phyloP scores from a whole-genome alignment of 2,113 vertebrate genomes.

The Etheostoma spectabile region DNA sequence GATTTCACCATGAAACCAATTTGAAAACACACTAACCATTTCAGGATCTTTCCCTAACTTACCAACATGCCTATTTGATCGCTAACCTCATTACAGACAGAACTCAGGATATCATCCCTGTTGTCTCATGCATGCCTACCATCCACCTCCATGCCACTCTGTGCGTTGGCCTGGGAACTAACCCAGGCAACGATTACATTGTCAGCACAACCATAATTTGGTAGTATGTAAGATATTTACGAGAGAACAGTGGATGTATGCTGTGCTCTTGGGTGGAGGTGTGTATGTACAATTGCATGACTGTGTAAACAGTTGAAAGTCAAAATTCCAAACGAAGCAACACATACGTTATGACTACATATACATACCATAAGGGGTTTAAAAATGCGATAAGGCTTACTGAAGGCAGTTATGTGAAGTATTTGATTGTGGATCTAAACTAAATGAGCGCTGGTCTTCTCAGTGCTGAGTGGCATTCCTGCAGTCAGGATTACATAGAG shows the following conservation, averaged over 20 bases:
- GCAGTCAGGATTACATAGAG: neutral
- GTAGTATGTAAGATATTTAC: neutral
- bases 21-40: neutral
- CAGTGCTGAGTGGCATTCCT: neutral
- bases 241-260: neutral
- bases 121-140: neutral
- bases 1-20: neutral
- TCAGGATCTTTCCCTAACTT: neutral
- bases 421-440: constrained; percentile 1
- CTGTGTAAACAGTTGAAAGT: neutral
- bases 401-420: neutral
- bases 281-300: neutral
- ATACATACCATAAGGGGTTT: neutral
- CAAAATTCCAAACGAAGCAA: neutral
- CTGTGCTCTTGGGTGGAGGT: neutral
- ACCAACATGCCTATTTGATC: neutral
- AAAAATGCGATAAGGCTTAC: neutral
- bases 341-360: neutral
- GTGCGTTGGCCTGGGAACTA: neutral
- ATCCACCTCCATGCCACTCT: neutral
- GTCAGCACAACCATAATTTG: neutral
- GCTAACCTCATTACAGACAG: neutral
- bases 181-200: neutral
- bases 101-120: too few species aligned
- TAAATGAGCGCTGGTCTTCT: neutral